Evolutionary conservation across 2,113 vertebrate genomes (phyloP).

Genomic region (Actinemys pallida): DNA sequence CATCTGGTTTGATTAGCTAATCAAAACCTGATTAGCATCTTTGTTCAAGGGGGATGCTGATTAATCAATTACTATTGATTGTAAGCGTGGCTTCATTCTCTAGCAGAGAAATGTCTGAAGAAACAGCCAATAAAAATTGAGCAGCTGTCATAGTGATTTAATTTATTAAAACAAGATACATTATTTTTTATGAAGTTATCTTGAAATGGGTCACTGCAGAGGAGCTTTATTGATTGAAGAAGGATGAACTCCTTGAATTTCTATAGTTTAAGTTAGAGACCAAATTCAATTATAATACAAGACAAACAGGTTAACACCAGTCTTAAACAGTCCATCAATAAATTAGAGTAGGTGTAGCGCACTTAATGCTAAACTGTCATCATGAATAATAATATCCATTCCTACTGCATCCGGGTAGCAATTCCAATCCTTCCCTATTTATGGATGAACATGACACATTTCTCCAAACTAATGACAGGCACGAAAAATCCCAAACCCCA

Average conservation of each 20-base stretch:
- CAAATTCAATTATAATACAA: constrained; percentile 78
- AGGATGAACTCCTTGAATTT: constrained; percentile 81
- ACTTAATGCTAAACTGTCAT: constrained; percentile 28
- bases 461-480: background rate
- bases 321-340: constrained; percentile 74
- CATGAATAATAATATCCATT: constrained; percentile 58
- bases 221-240: constrained; percentile 79
- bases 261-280: constrained; percentile 73
- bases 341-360: constrained; percentile 72
- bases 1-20: constrained; percentile 67
- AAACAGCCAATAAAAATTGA: constrained; percentile 69
- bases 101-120: constrained; percentile 57
- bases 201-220: constrained; percentile 80
- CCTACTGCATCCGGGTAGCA: background rate
- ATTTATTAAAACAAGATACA: constrained; percentile 78
- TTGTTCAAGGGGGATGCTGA: constrained; percentile 73
- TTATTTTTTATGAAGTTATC: constrained; percentile 78
- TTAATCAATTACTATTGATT: constrained; percentile 67
- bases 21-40: constrained; percentile 66
- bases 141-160: constrained; percentile 74
- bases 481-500: background rate
- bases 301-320: constrained; percentile 73
- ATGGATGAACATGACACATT: background rate
- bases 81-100: constrained; percentile 22
- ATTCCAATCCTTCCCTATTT: background rate